A percentile compares a stretch with the other conserved stretches of the same genome.
Conservation (phyloP, 2,797 vertebrate species). For the Rhinophrynus dorsalis region DNA sequence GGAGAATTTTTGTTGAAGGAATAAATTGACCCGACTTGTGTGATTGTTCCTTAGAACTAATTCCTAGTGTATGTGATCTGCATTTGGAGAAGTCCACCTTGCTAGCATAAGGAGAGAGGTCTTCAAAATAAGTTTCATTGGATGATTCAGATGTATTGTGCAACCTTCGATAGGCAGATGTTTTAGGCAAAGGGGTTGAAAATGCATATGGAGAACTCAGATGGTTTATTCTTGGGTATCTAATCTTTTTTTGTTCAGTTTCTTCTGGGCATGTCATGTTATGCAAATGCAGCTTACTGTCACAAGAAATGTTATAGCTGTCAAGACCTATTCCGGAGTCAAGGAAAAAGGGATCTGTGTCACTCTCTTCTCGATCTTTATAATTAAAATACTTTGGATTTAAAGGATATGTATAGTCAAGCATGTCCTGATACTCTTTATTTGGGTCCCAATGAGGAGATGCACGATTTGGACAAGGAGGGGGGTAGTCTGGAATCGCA, state of each 20-base stretch:
- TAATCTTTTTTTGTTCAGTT: slow-evolving; percentile 23
- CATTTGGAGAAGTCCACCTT: background rate
- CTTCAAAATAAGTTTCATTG: slow-evolving; percentile 49
- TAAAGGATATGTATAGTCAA: slow-evolving; percentile 92
- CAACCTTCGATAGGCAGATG: slow-evolving; percentile 40
- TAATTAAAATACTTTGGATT: slow-evolving; percentile 67
- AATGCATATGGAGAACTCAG: slow-evolving; percentile 27
- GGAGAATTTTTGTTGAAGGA: slow-evolving; percentile 61
- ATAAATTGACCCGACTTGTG: slow-evolving; percentile 33
- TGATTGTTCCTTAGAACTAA: slow-evolving; percentile 28
- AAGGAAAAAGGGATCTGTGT: slow-evolving; percentile 65
- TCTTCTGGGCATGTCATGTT: slow-evolving; percentile 54
- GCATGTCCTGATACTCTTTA: slow-evolving; percentile 83
- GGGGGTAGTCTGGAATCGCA: slow-evolving; percentile 75
- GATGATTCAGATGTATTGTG: slow-evolving; percentile 1
- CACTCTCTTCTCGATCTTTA: slow-evolving; percentile 46
- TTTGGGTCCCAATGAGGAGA: slow-evolving; percentile 83
- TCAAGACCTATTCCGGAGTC: slow-evolving; percentile 90
- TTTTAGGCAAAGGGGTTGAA: slow-evolving; percentile 38
- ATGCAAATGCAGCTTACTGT: slow-evolving; percentile 55
- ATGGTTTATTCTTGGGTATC: background rate
- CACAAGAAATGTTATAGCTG: slow-evolving; percentile 64
- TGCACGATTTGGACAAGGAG: slow-evolving; percentile 75
- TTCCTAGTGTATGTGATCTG: background rate
- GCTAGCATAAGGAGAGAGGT: slow-evolving; percentile 34